Percentiles rank a stretch among this genome's conserved stretches.
phyloP scores from a whole-genome alignment of 2,888 invertebrate species.

The Limnephilus marmoratus region DNA sequence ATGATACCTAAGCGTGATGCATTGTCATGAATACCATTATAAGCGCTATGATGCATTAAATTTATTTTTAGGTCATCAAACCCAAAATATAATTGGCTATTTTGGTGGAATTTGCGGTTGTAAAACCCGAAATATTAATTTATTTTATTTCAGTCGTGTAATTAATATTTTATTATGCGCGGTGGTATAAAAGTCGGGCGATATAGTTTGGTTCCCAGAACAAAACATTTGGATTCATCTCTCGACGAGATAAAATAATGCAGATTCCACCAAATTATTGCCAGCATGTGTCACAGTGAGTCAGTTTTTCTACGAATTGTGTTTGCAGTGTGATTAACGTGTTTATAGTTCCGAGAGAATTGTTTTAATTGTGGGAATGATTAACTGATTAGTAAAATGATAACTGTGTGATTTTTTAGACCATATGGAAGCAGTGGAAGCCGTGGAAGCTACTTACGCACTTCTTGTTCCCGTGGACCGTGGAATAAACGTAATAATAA shows the following conservation, averaged over 20 bases:
- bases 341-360: constrained; percentile 14
- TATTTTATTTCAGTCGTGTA: background rate
- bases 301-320: constrained; percentile 25
- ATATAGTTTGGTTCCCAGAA: constrained; percentile 42
- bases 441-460: background rate
- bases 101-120: background rate
- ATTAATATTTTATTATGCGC: constrained; percentile 5
- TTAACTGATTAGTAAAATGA: constrained; percentile 10
- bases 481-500: no score
- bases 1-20: no score
- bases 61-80: background rate
- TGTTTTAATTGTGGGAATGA: constrained; percentile 21
- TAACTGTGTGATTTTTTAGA: constrained; percentile 17
- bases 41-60: background rate
- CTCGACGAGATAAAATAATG: constrained; percentile 29
- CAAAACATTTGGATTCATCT: constrained; percentile 34
- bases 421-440: background rate
- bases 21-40: no score
- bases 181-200: constrained; percentile 38
- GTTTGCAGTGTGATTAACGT: background rate
- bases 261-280: constrained; percentile 20
- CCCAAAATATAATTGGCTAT: background rate
- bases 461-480: background rate
- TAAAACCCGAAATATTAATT: background rate
- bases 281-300: constrained; percentile 20